Percentiles rank a stretch among this genome's conserved stretches.
phyloP scores from a whole-genome alignment of 2,113 vertebrate genomes.

The Chionodraco myersi region DNA sequence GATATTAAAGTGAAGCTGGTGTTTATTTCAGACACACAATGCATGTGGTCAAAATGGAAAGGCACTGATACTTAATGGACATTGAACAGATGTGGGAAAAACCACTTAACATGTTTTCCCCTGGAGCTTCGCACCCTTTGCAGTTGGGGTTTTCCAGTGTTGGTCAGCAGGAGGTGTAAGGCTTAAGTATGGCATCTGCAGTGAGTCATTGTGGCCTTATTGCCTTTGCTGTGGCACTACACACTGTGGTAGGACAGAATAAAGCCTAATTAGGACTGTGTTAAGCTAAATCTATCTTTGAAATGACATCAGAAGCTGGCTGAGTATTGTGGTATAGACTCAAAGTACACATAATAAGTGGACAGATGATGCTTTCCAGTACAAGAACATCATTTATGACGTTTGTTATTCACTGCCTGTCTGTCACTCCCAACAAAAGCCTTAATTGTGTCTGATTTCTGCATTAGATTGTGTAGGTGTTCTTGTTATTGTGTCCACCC shows the following conservation, averaged over 20 bases:
- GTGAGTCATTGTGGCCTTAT: conserved; percentile 47
- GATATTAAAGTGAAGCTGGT: background rate
- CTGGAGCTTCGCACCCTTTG: conserved; percentile 13
- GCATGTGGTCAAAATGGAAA: conserved; percentile 12
- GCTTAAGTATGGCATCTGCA: conserved; percentile 16
- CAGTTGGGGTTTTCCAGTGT: conserved; percentile 51
- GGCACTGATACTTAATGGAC: conserved; percentile 2
- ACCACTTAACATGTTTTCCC: background rate
- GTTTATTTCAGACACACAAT: conserved; percentile 13
- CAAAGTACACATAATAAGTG: no score
- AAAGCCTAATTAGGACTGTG: background rate
- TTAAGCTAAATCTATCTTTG: background rate
- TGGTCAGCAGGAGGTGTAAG: conserved; percentile 17
- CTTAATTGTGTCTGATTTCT: background rate
- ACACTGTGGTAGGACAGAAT: conserved; percentile 22
- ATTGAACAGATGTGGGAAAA: conserved; percentile 25
- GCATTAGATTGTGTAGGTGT: background rate
- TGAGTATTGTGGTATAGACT: no score
- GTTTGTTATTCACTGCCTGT: background rate
- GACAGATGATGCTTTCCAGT: no score
- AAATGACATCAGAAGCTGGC: background rate
- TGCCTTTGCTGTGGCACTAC: conserved; percentile 23
- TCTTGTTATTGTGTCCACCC: conserved; percentile 1
- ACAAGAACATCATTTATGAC: no score
- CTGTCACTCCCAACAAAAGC: background rate